These are phyloP conservation scores for Drosophila trichaetosa DNA, from an alignment of 2,888 invertebrate genomes.

Conservation along the genomic window DNA sequence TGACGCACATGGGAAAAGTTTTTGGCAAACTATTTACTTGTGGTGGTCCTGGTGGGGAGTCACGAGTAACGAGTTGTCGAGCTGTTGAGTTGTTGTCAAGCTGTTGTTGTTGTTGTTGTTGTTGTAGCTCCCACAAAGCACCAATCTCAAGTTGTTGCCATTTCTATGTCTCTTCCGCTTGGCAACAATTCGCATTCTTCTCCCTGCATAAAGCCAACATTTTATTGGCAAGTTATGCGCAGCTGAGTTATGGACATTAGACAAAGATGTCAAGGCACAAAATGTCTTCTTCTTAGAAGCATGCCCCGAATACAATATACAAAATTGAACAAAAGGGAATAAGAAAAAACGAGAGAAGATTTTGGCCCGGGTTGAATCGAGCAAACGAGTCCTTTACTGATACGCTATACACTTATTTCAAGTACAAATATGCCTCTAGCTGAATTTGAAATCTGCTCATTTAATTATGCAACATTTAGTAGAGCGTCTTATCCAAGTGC, in stretches of 20 bases:
- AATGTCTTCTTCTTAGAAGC: conserved; percentile 6
- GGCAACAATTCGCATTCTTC: conserved; percentile 7
- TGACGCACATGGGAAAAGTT: conserved; percentile 50
- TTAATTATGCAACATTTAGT: neutral
- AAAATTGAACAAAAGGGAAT: neutral
- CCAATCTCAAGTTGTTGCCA: conserved; percentile 13
- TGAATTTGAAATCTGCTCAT: neutral
- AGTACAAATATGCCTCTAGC: neutral
- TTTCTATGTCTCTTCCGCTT: conserved; percentile 18
- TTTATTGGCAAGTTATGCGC: conserved; percentile 36
- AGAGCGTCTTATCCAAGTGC: neutral
- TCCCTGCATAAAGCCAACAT: conserved; percentile 26
- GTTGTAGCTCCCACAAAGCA: conserved; percentile 38
- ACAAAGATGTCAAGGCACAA: conserved; percentile 44
- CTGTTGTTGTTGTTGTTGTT: neutral
- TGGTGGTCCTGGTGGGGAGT: conserved; percentile 8
- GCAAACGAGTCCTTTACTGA: neutral
- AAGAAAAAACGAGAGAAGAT: neutral
- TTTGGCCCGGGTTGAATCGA: neutral
- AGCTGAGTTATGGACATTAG: conserved; percentile 33
- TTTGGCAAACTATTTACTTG: conserved; percentile 48
- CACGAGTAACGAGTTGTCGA: conserved; percentile 34
- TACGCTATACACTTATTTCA: neutral
- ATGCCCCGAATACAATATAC: neutral
- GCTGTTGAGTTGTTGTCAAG: neutral